Conservation (phyloP, 1,140 invertebrate species). For the Scaptomyza montana region DNA sequence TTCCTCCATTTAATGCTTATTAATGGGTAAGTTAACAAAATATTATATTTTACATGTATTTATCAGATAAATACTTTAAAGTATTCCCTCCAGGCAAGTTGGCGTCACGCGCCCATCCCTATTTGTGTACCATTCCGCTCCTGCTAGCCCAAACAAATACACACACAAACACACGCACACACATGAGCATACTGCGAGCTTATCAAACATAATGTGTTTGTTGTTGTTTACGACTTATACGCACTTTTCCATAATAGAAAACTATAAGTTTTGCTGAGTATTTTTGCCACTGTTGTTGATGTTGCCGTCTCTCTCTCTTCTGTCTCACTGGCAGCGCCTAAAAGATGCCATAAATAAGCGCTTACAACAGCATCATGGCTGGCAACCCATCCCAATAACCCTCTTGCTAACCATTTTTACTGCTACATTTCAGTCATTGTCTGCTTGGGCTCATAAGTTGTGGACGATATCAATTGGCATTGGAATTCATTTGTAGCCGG, state of each 20-base stretch:
- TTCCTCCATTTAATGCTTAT: no score
- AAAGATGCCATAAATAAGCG: constrained; percentile 62
- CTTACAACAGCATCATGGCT: constrained; percentile 34
- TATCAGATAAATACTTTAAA: no score
- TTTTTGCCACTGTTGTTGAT: constrained; percentile 4
- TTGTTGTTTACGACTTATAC: constrained; percentile 58
- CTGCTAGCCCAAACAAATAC: neutral
- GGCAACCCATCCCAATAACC: neutral
- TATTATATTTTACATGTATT: no score
- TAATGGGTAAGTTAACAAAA: no score
- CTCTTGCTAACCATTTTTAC: neutral
- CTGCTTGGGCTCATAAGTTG: constrained; percentile 34
- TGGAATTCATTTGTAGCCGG: constrained; percentile 32
- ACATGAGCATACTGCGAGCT: no score
- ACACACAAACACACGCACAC: neutral
- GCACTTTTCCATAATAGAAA: constrained; percentile 53
- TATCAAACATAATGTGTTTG: constrained; percentile 54
- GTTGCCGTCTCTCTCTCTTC: constrained; percentile 1
- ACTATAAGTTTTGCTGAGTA: constrained; percentile 34
- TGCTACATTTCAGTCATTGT: constrained; percentile 8
- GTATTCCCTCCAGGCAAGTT: no score
- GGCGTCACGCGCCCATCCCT: no score
- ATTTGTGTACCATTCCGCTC: constrained; percentile 11
- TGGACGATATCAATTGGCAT: constrained; percentile 28
- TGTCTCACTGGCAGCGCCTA: constrained; percentile 14